These are phyloP conservation scores for Carcharodon carcharias DNA, from an alignment of 2,797 vertebrate genomes.

Conservation along the genomic window DNA sequence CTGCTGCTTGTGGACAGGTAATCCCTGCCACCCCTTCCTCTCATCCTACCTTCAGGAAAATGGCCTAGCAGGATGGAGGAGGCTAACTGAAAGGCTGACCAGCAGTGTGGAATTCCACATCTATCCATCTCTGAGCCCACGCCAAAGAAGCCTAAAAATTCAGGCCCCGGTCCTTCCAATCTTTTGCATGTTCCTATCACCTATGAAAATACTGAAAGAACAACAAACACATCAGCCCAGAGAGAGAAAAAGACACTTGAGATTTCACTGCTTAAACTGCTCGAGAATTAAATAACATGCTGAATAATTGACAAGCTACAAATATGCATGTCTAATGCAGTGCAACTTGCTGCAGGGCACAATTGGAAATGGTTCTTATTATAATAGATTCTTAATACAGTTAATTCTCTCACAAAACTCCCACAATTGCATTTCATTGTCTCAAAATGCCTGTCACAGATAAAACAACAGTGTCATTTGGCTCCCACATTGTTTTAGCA, in stretches of 20 bases:
- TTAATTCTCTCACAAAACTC: background rate
- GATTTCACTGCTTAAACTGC: background rate
- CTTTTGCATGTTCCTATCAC: background rate
- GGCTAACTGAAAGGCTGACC: too few species aligned
- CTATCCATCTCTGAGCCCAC: too few species aligned
- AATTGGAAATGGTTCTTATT: background rate
- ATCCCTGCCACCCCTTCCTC: too few species aligned
- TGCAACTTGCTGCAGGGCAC: background rate
- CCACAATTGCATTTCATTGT: background rate
- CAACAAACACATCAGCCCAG: background rate
- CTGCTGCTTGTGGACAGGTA: too few species aligned
- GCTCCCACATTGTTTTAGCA: background rate
- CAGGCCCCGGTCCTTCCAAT: too few species aligned
- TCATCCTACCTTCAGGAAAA: too few species aligned
- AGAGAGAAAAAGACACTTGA: background rate
- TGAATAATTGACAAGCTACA: conserved; percentile 10
- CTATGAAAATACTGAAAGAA: background rate
- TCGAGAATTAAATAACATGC: background rate
- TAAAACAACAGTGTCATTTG: background rate
- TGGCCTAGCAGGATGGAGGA: too few species aligned
- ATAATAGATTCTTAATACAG: background rate
- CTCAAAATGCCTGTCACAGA: background rate
- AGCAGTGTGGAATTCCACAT: too few species aligned
- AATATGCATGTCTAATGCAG: background rate
- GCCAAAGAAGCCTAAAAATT: too few species aligned